Evolutionary conservation across 1,140 invertebrate species (phyloP), one percentile per base, ranked within the genome.

Genomic region (Dinoponera quadriceps): DNA sequence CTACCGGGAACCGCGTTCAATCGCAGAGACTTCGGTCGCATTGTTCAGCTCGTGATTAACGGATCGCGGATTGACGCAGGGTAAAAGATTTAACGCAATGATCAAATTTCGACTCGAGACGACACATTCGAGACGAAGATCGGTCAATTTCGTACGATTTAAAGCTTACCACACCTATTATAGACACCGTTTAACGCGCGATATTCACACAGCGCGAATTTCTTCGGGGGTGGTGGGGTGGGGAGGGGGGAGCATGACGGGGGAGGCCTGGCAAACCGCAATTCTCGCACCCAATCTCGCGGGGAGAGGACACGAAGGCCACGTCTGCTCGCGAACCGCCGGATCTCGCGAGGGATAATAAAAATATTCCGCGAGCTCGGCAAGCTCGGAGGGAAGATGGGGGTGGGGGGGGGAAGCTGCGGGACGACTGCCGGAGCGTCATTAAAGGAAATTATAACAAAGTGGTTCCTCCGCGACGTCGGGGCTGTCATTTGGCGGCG

Each of bases 391-490:
- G n/a, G n/a, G n/a, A n/a, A n/a, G n/a, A n/a, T n/a, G n/a, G n/a
- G 49, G 83, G 63, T 54, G 14, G 63, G 44, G 63, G 55, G 22
- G 20, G 48, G 86, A 72, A 48, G 55, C 77, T 49, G 84, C 63
- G 85, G 62, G 29, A 48, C 65, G 77, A 69, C 68, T 51, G 82
- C 57, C 62, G 57, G 75, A 78, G 68, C 88, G 81, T 90, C 90
- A 91, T 90, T 91, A 91, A 88, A 87, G 87, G 78, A 91, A 90
- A 91, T 91, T 91, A 91, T 90, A 90, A 90, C 89, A 85, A 90
- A 90, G 88, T 90, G 90, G 88, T 81, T 82, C 77, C 73, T 88
- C 84, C 57, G 84, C 78, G 85, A 82, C 85, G 72, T 87, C 60
- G 66, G 86, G 54, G 78, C 66, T 65, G 38, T 75, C 83, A 80